phyloP scores from a whole-genome alignment of 2,888 invertebrate genomes.

The Tipula lateralis region DNA sequence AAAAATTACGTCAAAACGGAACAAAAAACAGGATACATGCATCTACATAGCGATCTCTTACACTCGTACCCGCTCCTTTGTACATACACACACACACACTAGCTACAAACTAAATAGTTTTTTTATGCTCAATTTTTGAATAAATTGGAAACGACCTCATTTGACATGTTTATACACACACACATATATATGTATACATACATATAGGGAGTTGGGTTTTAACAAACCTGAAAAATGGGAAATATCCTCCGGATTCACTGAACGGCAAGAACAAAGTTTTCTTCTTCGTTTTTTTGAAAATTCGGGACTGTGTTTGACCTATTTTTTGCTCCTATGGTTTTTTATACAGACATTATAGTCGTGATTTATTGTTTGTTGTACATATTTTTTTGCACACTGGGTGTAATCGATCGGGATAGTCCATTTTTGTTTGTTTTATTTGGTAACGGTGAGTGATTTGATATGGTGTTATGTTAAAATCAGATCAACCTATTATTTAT shows the following conservation, averaged over 20 bases:
- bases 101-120: not conserved
- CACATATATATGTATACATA: not conserved
- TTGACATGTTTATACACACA: too few species aligned
- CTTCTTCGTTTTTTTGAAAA: not conserved
- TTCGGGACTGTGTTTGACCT: not conserved
- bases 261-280: not conserved
- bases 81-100: not conserved
- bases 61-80: not conserved
- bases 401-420: slow-evolving; percentile 24
- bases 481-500: not conserved
- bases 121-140: not conserved
- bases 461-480: not conserved
- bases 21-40: not conserved
- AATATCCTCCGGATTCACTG: not conserved
- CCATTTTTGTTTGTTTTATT: slow-evolving; percentile 2
- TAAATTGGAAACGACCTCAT: slow-evolving; percentile 19
- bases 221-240: not conserved
- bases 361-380: not conserved
- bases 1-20: not conserved
- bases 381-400: not conserved
- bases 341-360: not conserved
- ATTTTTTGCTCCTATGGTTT: not conserved
- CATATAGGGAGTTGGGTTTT: not conserved
- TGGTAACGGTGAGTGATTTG: not conserved
- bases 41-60: not conserved